These are phyloP conservation scores for Sturmia bella DNA, from an alignment of 2,888 invertebrate species.

Conservation along the genomic window DNA sequence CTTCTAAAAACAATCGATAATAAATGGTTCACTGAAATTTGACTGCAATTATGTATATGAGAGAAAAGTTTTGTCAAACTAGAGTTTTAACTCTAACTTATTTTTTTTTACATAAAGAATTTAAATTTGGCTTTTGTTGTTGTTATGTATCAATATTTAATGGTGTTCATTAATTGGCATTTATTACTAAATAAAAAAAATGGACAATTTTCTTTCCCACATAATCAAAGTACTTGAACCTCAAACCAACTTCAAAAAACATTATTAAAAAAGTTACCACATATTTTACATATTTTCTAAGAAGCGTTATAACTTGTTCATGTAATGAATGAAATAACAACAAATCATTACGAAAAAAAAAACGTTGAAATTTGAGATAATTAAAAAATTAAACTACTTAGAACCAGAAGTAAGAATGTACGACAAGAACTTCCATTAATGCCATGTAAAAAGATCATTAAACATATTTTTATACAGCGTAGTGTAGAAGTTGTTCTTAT, in stretches of 20 bases:
- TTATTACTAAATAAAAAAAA: no score
- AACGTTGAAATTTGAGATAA: slow-evolving; percentile 33
- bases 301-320: no score
- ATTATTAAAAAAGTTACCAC: slow-evolving; percentile 40
- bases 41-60: no score
- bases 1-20: no score
- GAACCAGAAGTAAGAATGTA: slow-evolving; percentile 19
- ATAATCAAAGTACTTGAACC: slow-evolving; percentile 41
- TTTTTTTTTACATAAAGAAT: no score
- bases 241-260: slow-evolving; percentile 14
- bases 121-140: no score
- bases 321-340: slow-evolving; percentile 7
- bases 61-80: no score
- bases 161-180: no score
- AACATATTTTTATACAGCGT: slow-evolving; percentile 50
- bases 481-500: slow-evolving; percentile 26
- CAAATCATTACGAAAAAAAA: background rate
- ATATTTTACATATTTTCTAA: slow-evolving; percentile 7
- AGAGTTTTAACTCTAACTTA: no score
- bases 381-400: slow-evolving; percentile 24
- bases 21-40: no score
- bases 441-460: slow-evolving; percentile 56
- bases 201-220: slow-evolving; percentile 21
- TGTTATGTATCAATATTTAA: no score
- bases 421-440: slow-evolving; percentile 14